Evolutionary conservation across 2,113 vertebrate genomes (phyloP), one percentile per base, ranked within the genome.

Genomic region (Morphnarchus princeps): DNA sequence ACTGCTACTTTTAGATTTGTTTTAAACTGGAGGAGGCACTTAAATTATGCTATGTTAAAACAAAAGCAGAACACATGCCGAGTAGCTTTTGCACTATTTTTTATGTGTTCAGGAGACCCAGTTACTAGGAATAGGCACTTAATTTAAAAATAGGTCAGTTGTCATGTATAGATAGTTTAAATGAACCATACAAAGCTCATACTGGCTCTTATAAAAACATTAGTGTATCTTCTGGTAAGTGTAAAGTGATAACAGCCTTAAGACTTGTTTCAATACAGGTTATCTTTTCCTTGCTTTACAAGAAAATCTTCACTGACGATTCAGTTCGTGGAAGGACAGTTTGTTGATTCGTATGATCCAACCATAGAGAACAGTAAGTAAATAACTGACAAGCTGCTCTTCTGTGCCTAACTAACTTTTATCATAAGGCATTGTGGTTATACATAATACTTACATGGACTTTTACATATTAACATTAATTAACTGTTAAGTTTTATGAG

Each of bases 301-400:
- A 99, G 99, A 97, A 99, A 99, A 98, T 99, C 99, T 81, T 99
- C 99, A 80, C 97, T 99, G 98, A 99, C 99, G 9, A 99, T 99
- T 98, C 99, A 99, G 98, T 99, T 99, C 98, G 99, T 99, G 93
- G 99, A 99, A 98, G 99, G 99, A 95, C 99, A 99, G 97, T 99
- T 99, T 98, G 99, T 99, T 87, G 99, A 99, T 98, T 99, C 99
- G 7, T 99, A 99, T 81, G 99, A 99, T 96, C 99, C 99, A 74
- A 99, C 99, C 97, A 99, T 99, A 98, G 99, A 99, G 98, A 99
- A 99, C 98, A 99, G 99, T 99, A 98, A 99, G 99, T 99, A 82
- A 90, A 87, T 62, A 70, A n/a, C 28, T 82, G 63, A 28, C 65
- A 62, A 38, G 19, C 40, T 87, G 45, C 47, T 93, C 57, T 89